Evolutionary conservation across 1,140 invertebrate species (phyloP).

Genomic region (Pseudachorutes palmiensis): DNA sequence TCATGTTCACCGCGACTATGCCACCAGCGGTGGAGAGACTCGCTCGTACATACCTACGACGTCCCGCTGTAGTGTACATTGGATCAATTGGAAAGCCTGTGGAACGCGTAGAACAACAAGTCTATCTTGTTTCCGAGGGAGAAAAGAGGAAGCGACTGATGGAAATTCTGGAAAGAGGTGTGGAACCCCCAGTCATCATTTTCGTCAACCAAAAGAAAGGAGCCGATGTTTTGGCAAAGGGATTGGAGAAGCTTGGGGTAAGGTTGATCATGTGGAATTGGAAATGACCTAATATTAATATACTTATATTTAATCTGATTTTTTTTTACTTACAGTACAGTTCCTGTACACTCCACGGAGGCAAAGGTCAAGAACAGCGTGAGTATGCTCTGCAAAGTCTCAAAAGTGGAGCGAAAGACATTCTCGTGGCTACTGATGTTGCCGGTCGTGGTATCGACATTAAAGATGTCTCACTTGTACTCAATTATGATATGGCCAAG

Average conservation of each 20-base stretch:
- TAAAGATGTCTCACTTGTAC: constrained; percentile 96
- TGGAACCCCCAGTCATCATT: constrained; percentile 96
- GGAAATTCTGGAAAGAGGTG: constrained; percentile 72
- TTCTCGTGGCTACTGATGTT: constrained; percentile 98
- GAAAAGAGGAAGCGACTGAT: constrained; percentile 87
- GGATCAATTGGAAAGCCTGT: constrained; percentile 97
- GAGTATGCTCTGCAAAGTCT: constrained; percentile 94
- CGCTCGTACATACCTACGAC: constrained; percentile 84
- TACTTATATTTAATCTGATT: constrained; percentile 23
- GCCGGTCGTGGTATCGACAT: constrained; percentile 99
- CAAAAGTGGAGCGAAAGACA: constrained; percentile 91
- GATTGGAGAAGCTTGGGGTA: constrained; percentile 89
- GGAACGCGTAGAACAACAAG: constrained; percentile 95
- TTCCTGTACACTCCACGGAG: constrained; percentile 94
- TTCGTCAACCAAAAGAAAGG: constrained; percentile 99
- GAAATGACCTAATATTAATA: background rate
- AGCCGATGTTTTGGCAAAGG: constrained; percentile 93
- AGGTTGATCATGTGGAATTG: constrained; percentile 38
- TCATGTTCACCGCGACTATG: constrained; percentile 99
- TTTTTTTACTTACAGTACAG: constrained; percentile 59
- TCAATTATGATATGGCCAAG: constrained; percentile 99
- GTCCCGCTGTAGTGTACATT: constrained; percentile 97
- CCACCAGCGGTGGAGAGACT: constrained; percentile 92
- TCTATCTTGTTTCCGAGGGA: constrained; percentile 87
- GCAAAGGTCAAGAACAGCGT: constrained; percentile 99